Base-by-base conservation (phyloP, 1,140 invertebrate species). In the Panagrolaimus sp. region DNA sequence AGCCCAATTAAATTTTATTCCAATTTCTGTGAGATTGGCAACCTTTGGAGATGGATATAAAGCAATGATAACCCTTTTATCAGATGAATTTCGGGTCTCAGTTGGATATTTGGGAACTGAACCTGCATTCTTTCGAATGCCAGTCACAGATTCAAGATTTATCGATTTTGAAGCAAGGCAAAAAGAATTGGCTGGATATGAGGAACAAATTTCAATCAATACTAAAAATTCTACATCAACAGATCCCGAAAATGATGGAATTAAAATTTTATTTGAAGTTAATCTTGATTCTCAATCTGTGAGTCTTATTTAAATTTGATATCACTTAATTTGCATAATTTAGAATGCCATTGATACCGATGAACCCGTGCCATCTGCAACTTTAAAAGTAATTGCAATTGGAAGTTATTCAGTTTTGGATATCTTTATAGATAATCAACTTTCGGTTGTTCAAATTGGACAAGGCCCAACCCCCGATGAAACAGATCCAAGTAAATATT, bases 121-220 rank as follows among this genome's bases (percentile, higher is more conserved):
- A 45, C 75, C 75, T 0, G 79, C 75, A 7, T 46, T 76, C n/a
- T 76, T 79, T 44, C 77, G 77, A 21, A 76, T 76, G 77, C 75
- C 75, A 32, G 63, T 80, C 26, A 79, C 75, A 5, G 75, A 76
- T 63, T 64, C 76, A 2, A 24, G 75, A 15, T 76, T 68, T 47
- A 76, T 76, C 46, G 74, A 76, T 52, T 76, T 76, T 67, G 75
- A 76, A 62, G 43, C 63, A 43, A 72, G 78, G 10, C 55, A 67
- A 47, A 76, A 47, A 48, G 76, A 76, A 65, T 28, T 76, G 24
- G 32, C 65, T 10, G 72, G 79, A 63, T 76, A 74, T 38, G 75
- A 76, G 47, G 52, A 78, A 43, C 63, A 45, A 10, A 76, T 76
- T 69, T n/a, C 52, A 12, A 12, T 21, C 14, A 58, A 58, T 58